phyloP scores from a whole-genome alignment of 2,113 vertebrate species.

The Xyliphius kryptos region DNA sequence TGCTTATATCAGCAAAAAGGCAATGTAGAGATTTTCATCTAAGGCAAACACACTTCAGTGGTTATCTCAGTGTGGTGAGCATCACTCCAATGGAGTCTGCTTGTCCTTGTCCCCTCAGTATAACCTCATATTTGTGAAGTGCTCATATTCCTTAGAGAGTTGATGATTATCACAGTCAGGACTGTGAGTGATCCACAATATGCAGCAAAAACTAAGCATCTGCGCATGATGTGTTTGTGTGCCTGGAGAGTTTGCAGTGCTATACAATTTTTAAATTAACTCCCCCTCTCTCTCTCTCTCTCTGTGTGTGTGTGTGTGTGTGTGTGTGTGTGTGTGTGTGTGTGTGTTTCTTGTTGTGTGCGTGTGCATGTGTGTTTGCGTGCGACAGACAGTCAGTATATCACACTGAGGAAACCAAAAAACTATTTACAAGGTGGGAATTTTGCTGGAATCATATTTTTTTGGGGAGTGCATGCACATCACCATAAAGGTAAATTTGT shows the following conservation, averaged over 20 bases:
- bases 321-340: constrained; percentile 5
- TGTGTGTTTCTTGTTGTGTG: constrained; percentile 8
- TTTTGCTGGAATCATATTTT: too few relatives aligned
- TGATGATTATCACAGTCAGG: constrained; percentile 16
- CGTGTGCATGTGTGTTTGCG: background rate
- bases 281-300: background rate
- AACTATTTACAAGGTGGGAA: too few relatives aligned
- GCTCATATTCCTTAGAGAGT: constrained; percentile 20
- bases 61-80: constrained; percentile 9
- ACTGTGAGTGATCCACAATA: constrained; percentile 19
- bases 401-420: too few relatives aligned
- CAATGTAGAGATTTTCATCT: background rate
- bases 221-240: constrained; percentile 2
- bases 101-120: constrained; percentile 13
- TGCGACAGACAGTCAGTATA: too few relatives aligned
- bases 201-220: background rate
- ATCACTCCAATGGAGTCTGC: constrained; percentile 1
- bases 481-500: too few relatives aligned
- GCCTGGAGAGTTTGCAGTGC: background rate
- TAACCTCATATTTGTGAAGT: constrained; percentile 26
- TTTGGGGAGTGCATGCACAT: too few relatives aligned
- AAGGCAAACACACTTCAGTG: background rate
- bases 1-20: background rate
- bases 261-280: constrained; percentile 9
- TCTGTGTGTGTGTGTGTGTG: constrained; percentile 8